A percentile compares a stretch with the other conserved stretches of the same genome.
Conservation (phyloP, 1,140 invertebrate species). For the Tribolium madens region DNA sequence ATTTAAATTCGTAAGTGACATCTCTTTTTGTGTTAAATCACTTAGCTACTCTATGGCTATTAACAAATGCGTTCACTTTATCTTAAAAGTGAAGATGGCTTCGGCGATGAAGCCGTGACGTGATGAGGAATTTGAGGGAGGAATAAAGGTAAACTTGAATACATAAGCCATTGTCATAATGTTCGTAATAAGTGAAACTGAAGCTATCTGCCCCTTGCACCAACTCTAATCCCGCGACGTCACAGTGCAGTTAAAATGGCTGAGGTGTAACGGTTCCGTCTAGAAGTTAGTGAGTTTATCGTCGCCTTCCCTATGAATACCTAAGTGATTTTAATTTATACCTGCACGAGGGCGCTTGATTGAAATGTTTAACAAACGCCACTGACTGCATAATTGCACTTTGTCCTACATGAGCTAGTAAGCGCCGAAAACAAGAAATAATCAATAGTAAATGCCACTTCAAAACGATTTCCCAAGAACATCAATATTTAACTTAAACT, state of each 20-base stretch:
- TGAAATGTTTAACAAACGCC: neutral
- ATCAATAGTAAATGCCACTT: too few species aligned
- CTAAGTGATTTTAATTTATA: constrained; percentile 32
- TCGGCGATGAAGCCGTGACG: neutral
- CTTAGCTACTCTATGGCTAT: neutral
- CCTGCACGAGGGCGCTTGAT: constrained; percentile 6
- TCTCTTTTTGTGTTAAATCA: neutral
- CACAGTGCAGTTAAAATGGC: constrained; percentile 35
- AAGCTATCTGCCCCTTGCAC: constrained; percentile 32
- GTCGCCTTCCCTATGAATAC: constrained; percentile 31
- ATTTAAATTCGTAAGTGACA: neutral
- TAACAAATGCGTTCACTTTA: constrained; percentile 4
- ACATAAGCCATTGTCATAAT: constrained; percentile 9
- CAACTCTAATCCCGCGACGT: constrained; percentile 14
- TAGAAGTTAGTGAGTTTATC: constrained; percentile 36
- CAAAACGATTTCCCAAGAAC: too few species aligned
- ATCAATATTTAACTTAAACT: too few species aligned
- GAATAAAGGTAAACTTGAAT: constrained; percentile 14
- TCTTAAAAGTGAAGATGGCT: constrained; percentile 17
- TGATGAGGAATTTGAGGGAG: constrained; percentile 26
- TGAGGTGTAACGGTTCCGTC: constrained; percentile 33
- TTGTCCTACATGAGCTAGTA: neutral
- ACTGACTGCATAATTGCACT: neutral
- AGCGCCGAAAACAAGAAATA: neutral
- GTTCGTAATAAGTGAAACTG: constrained; percentile 11